A percentile compares a stretch with the other conserved stretches of the same genome.
Evolutionary conservation across 2,888 invertebrate species (phyloP).

Genomic region (Meiosimyza platycephala): DNA sequence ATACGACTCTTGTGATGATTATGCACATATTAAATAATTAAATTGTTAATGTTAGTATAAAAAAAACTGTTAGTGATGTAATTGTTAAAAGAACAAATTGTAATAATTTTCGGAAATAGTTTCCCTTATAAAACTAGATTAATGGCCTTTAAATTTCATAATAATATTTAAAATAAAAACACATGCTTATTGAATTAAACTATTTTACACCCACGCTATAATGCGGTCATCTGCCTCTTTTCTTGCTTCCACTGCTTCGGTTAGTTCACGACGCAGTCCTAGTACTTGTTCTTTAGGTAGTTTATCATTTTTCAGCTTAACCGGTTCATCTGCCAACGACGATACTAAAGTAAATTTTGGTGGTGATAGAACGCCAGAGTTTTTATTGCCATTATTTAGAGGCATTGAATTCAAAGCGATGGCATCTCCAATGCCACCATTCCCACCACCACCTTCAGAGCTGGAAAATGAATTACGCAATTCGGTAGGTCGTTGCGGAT

Average conservation of each 20-base stretch:
- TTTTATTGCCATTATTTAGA: slow-evolving; percentile 32
- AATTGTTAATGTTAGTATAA: too few species aligned
- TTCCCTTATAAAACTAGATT: too few species aligned
- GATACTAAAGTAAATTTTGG: slow-evolving; percentile 50
- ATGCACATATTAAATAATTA: too few species aligned
- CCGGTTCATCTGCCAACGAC: slow-evolving; percentile 40
- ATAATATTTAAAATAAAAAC: slow-evolving; percentile 44
- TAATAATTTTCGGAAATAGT: too few species aligned
- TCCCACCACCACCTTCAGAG: slow-evolving; percentile 54
- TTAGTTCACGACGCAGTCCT: slow-evolving; percentile 62
- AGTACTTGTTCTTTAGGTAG: slow-evolving; percentile 39
- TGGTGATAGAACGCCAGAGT: slow-evolving; percentile 45
- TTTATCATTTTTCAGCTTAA: slow-evolving; percentile 36
- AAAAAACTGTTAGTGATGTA: too few species aligned
- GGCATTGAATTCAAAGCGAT: slow-evolving; percentile 40
- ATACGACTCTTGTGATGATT: too few species aligned
- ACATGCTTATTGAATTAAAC: slow-evolving; percentile 14
- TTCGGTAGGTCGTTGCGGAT: slow-evolving; percentile 45
- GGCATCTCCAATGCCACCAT: slow-evolving; percentile 34
- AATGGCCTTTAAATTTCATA: not conserved
- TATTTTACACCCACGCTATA: slow-evolving; percentile 67
- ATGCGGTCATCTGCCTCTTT: slow-evolving; percentile 67
- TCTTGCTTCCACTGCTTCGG: slow-evolving; percentile 64
- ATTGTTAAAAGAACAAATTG: too few species aligned
- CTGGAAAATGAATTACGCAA: slow-evolving; percentile 53